Base-by-base conservation (phyloP, 2,113 vertebrate genomes). In the Limnothrissa miodon region DNA sequence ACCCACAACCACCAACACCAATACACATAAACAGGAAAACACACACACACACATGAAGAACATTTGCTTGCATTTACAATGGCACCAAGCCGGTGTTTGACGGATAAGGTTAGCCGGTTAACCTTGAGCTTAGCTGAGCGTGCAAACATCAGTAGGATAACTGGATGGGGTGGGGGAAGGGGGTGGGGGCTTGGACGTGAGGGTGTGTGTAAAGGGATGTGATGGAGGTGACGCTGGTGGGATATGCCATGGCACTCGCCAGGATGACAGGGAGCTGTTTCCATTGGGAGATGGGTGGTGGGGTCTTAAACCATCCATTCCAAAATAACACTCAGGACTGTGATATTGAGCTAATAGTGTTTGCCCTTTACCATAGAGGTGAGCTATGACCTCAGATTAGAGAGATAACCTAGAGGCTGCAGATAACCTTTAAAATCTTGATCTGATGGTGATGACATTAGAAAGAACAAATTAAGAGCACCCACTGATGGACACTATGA, bases 1-100 rank as follows among this genome's bases (percentile, higher is more conserved):
- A 74, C 29, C 4, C 51, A 66, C 56, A 84, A 10, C 39, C 23
- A 56, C 70, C 81, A 78, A 25, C 81, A 70, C 25, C 13, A 46
- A 25, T 1, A 36, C 42, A 80, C 33, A 46, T 45, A 44, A 23
- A 19, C 29, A 42, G 42, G n/a, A n/a, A 42, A 42, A 74, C 66
- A 74, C 29, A 74, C 66, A 74, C 66, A 33, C 66, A 33, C 66
- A 33, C 11, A 74, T 13, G 36, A 11, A 70, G 8, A 74, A 23
- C 51, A 56, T 19, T 56, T 53, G 51, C 51, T 53, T 56, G 51
- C 51, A 23, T 56, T 56, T 56, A 56, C 51, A 8, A 62, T 62
- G 59, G 59, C 51, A 56, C 25, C 59, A 62, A n/a, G 59, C 59
- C 10, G 59, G 59, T 62, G 59, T 62, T 25, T 62, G 59, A 62